These are phyloP conservation scores for Drosophila macrospina DNA, from an alignment of 2,888 invertebrate species.

Conservation along the genomic window DNA sequence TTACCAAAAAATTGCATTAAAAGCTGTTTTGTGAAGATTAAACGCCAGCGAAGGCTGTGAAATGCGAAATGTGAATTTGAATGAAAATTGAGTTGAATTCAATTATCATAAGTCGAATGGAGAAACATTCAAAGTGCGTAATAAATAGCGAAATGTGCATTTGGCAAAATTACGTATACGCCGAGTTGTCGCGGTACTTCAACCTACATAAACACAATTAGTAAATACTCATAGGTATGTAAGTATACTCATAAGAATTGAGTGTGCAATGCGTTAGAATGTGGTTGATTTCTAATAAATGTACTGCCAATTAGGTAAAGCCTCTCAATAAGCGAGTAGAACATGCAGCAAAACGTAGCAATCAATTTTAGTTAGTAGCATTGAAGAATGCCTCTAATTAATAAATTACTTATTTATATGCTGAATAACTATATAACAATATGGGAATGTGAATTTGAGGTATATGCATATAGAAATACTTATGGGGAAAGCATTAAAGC, in stretches of 20 bases:
- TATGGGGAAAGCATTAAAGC: slow-evolving; percentile 19
- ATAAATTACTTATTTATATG: slow-evolving; percentile 24
- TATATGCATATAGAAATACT: background rate
- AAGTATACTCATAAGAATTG: slow-evolving; percentile 25
- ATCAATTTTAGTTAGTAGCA: slow-evolving; percentile 16
- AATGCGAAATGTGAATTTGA: slow-evolving; percentile 39
- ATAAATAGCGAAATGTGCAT: slow-evolving; percentile 15
- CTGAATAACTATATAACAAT: slow-evolving; percentile 22
- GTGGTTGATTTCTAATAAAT: slow-evolving; percentile 29
- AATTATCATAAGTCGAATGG: slow-evolving; percentile 44
- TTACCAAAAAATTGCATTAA: slow-evolving; percentile 13
- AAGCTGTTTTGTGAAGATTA: slow-evolving; percentile 2
- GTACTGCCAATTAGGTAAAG: slow-evolving; percentile 41
- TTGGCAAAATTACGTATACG: slow-evolving; percentile 36
- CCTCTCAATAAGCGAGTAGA: slow-evolving; percentile 33
- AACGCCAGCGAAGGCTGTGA: slow-evolving; percentile 17
- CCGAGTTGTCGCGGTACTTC: background rate
- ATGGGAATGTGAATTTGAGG: background rate
- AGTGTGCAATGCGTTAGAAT: slow-evolving; percentile 32
- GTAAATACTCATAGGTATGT: slow-evolving; percentile 3
- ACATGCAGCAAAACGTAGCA: slow-evolving; percentile 46
- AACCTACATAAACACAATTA: slow-evolving; percentile 9
- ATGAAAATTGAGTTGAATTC: slow-evolving; percentile 38
- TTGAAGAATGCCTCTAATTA: slow-evolving; percentile 8
- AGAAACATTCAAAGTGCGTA: slow-evolving; percentile 37